Evolutionary conservation across 53 echinoderm and acorn worm species (phyloP), one percentile per base, ranked within the genome.

Genomic region (Stichopus horrens): DNA sequence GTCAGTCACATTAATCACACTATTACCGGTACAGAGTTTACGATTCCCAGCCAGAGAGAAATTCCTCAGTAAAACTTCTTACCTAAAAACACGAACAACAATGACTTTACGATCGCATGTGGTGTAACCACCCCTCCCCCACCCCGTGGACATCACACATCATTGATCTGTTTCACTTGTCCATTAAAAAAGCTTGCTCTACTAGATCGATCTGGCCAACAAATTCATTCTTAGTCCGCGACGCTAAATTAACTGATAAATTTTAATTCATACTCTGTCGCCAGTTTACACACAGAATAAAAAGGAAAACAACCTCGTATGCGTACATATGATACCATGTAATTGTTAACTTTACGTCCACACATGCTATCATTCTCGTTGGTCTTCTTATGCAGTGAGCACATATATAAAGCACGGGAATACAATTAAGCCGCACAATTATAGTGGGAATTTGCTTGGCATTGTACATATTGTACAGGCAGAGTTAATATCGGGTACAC

Each of bases 181-280:
- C 57, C 16, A 5, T 22, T 81, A 81, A 81, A 19, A 37, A 81
- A 81, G 57, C 58, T 57, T 7, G 19, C 21, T 57, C 57, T 7
- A 53, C 56, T 19, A 11, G 57, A 56, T 81, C 81, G 81, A 81
- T 81, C 81, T 52, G n/a, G 57, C 53, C 21, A 56, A 81, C 58
- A 57, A 21, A 18, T 56, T 81, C 57, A 81, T 81, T 58, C 58
- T 20, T 56, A 81, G 57, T 81, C 81, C 6, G 58, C 81, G 10
- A 21, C 11, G 81, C 81, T 81, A 81, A 81, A 81, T 81, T 81
- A 81, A 81, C 18, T 56, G 56, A 81, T 19, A 81, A 57, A 56
- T 81, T 81, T 81, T 81, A 81, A 81, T 57, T 81, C 58, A 21
- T 56, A 57, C 21, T 21, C 81, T 81, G 81, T 58, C 81, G 81